Evolutionary conservation across 2,113 vertebrate species (phyloP).

Genomic region (Gallinago jamesoni): DNA sequence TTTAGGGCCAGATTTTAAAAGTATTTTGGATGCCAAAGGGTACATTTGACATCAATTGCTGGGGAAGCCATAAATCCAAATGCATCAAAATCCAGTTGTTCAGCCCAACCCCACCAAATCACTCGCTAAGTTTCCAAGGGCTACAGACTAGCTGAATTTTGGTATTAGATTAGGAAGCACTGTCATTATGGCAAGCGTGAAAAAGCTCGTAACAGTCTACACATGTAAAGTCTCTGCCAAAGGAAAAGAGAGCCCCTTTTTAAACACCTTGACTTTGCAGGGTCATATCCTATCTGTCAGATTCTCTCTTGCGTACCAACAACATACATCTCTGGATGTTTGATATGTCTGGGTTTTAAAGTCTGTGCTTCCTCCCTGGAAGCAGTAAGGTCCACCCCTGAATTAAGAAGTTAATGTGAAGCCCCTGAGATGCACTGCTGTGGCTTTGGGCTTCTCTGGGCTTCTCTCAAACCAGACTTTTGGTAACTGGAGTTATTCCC

Average conservation of each 20-base stretch:
- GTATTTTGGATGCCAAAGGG: slow-evolving; percentile 3
- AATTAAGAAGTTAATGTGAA: not conserved
- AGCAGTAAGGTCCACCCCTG: not conserved
- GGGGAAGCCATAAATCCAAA: not conserved
- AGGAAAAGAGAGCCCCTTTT: not conserved
- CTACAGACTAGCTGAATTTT: not conserved
- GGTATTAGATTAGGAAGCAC: not conserved
- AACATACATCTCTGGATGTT: not conserved
- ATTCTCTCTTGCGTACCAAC: not conserved
- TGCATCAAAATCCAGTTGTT: not conserved
- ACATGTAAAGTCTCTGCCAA: not conserved
- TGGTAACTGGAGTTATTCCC: not conserved
- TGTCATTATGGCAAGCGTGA: rapidly evolving
- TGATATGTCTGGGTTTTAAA: not conserved
- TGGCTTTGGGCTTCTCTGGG: not conserved
- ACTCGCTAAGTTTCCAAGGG: not conserved
- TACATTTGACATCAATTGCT: not conserved
- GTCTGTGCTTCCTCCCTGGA: not conserved
- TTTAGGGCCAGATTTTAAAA: slow-evolving; percentile 1
- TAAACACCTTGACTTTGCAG: not conserved
- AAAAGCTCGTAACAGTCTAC: not conserved
- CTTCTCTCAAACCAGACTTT: not conserved
- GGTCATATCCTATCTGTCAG: not conserved
- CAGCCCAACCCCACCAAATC: not conserved
- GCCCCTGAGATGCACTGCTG: not conserved